Conservation (phyloP, 2,888 invertebrate genomes). For the Arctia plantaginis region DNA sequence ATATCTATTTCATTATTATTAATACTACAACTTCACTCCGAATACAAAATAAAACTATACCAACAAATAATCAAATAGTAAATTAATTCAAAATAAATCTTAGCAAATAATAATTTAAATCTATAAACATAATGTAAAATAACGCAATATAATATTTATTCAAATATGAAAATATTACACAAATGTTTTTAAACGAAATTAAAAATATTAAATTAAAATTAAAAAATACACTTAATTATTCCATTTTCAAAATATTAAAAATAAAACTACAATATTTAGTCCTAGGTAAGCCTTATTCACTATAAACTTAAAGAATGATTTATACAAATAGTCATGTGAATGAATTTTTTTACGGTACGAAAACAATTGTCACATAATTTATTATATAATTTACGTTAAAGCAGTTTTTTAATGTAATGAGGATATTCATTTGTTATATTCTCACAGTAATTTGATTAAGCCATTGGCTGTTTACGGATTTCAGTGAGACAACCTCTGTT, state of each 20-base stretch:
- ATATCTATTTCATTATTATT: too few relatives aligned
- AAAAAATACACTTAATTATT: background rate
- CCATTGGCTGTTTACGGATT: background rate
- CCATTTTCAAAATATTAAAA: background rate
- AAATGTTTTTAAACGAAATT: background rate
- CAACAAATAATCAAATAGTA: background rate
- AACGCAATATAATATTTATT: too few relatives aligned
- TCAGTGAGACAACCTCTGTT: background rate
- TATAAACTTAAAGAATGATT: background rate
- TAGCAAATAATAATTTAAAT: too few relatives aligned
- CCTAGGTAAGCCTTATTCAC: background rate
- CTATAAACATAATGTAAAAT: background rate
- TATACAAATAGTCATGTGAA: background rate
- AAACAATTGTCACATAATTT: slow-evolving; percentile 8
- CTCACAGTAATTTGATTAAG: background rate
- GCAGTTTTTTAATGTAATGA: background rate
- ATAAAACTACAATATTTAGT: background rate
- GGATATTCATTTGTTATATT: background rate
- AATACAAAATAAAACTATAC: background rate
- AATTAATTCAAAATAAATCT: background rate
- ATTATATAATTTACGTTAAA: slow-evolving; percentile 1
- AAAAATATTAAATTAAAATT: background rate
- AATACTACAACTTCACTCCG: too few relatives aligned
- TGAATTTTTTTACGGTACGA: slow-evolving; percentile 1
- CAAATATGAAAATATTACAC: background rate